phyloP scores from a whole-genome alignment of 2,888 invertebrate genomes.

The Apoda limacodes region DNA sequence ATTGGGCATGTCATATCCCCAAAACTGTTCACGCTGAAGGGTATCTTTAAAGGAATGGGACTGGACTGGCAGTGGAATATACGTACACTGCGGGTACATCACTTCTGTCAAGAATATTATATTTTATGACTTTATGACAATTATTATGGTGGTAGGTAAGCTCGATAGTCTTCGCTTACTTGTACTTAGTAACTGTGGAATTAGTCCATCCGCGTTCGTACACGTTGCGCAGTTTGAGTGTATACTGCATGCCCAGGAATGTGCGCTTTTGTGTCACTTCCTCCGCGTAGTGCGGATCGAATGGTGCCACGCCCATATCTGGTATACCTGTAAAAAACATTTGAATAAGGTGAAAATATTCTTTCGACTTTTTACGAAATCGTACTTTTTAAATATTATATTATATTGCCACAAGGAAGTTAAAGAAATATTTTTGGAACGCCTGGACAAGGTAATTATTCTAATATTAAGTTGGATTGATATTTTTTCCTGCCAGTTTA shows the following conservation, averaged over 20 bases:
- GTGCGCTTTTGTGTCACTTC: constrained; percentile 75
- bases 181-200: constrained; percentile 82
- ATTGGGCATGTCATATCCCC: too few species aligned
- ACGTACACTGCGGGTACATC: not conserved
- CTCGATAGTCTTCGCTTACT: too few species aligned
- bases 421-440: too few species aligned
- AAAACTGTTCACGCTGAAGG: too few species aligned
- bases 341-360: too few species aligned
- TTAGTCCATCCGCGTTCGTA: constrained; percentile 81
- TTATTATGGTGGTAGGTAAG: too few species aligned
- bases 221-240: constrained; percentile 77
- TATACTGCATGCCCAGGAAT: constrained; percentile 74
- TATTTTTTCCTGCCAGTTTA: not conserved
- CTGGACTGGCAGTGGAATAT: too few species aligned
- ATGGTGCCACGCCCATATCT: constrained; percentile 77
- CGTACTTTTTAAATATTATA: not conserved
- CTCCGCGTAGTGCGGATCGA: constrained; percentile 82
- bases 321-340: constrained; percentile 78
- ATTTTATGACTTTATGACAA: not conserved
- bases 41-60: too few species aligned
- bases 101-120: not conserved
- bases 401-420: not conserved
- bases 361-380: too few species aligned
- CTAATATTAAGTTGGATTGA: not conserved
- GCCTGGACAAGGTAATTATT: too few species aligned